These are phyloP conservation scores for Bactericera cockerelli DNA, from an alignment of 1,140 invertebrate genomes.

Conservation along the genomic window DNA sequence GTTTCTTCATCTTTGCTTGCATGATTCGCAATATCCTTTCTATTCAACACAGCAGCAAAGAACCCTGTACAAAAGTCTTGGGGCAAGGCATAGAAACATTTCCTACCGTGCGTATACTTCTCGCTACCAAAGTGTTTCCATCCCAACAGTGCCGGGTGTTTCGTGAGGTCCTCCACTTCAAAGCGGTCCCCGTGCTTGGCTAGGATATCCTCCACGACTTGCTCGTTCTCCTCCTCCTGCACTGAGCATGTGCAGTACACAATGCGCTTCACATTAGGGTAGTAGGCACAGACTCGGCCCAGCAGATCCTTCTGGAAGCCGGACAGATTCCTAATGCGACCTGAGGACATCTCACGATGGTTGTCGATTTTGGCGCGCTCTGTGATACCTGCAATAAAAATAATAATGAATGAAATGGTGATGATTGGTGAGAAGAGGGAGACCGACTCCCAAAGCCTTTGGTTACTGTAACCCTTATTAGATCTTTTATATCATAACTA, in stretches of 20 bases:
- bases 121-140: slow-evolving; percentile 51
- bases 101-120: slow-evolving; percentile 43
- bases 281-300: slow-evolving; percentile 63
- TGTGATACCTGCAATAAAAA: slow-evolving; percentile 36
- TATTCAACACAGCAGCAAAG: slow-evolving; percentile 78
- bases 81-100: slow-evolving; percentile 61
- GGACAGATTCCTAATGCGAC: slow-evolving; percentile 36
- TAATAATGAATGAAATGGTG: slow-evolving; percentile 4
- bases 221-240: slow-evolving; percentile 80
- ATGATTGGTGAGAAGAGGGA: slow-evolving; percentile 13
- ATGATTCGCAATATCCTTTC: too few relatives aligned
- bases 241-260: slow-evolving; percentile 94
- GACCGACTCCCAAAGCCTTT: too few relatives aligned
- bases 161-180: slow-evolving; percentile 40
- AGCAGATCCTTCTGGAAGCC: slow-evolving; percentile 74
- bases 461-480: too few relatives aligned
- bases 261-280: slow-evolving; percentile 66
- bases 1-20: neutral
- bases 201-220: slow-evolving; percentile 49
- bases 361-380: slow-evolving; percentile 34
- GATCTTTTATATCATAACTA: too few relatives aligned
- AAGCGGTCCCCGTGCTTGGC: slow-evolving; percentile 38
- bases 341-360: slow-evolving; percentile 25
- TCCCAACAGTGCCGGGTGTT: slow-evolving; percentile 35
- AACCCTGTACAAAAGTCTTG: slow-evolving; percentile 74